These are phyloP conservation scores for Limosa lapponica DNA, from an alignment of 2,797 vertebrate genomes.

Conservation along the genomic window DNA sequence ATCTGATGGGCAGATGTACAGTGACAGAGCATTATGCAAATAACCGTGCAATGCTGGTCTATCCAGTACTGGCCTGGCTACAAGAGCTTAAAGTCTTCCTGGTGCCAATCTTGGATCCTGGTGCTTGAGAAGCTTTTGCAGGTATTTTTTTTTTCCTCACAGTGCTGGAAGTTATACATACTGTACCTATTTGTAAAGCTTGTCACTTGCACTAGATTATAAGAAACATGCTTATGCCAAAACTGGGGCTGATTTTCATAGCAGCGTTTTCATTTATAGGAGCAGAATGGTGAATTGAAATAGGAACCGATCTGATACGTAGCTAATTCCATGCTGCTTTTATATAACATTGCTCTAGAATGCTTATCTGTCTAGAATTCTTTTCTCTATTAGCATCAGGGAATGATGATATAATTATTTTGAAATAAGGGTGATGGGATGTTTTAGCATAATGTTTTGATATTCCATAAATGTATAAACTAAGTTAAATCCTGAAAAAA, in stretches of 20 bases:
- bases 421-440: neutral
- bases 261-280: neutral
- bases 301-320: neutral
- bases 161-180: neutral
- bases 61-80: neutral
- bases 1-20: neutral
- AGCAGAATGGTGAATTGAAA: neutral
- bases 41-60: neutral
- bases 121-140: neutral
- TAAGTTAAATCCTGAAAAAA: neutral
- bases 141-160: neutral
- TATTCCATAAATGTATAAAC: neutral
- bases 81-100: neutral
- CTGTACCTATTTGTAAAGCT: neutral
- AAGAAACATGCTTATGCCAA: neutral
- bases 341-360: fast-evolving
- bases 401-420: neutral
- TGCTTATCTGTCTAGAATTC: neutral
- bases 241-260: neutral
- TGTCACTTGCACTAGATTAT: neutral
- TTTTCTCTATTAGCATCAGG: neutral
- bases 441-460: neutral
- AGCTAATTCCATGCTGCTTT: neutral
- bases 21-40: neutral
- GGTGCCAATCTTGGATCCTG: neutral